Evolutionary conservation across 2,797 vertebrate species (phyloP).

Genomic region (Chrysocyon brachyurus): DNA sequence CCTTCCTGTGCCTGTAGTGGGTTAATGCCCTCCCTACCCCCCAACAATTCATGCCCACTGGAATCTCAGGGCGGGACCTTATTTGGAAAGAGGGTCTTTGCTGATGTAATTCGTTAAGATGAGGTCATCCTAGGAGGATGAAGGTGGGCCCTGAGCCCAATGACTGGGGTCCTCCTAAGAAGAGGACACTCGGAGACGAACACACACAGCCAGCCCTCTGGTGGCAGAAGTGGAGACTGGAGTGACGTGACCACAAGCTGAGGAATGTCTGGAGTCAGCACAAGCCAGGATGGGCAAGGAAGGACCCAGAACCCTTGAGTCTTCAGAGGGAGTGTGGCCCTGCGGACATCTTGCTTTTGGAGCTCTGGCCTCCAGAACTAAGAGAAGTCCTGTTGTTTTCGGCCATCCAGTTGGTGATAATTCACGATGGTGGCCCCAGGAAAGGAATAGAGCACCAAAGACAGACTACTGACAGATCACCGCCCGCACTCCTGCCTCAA

Average conservation of each 20-base stretch:
- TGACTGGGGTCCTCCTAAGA: not conserved
- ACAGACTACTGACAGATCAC: not conserved
- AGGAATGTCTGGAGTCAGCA: not conserved
- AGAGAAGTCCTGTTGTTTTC: not conserved
- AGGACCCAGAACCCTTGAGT: not conserved
- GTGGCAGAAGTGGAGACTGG: not conserved
- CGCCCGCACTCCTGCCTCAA: not conserved
- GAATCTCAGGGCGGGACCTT: not conserved
- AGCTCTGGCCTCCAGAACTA: not conserved
- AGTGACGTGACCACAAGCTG: not conserved
- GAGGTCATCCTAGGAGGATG: not conserved
- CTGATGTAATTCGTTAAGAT: not conserved
- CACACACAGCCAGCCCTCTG: not conserved
- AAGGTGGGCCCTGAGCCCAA: not conserved
- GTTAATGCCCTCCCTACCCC: no score
- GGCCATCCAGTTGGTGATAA: not conserved
- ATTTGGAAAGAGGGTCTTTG: not conserved
- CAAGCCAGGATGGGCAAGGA: not conserved
- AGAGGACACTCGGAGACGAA: not conserved
- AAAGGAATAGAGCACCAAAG: not conserved
- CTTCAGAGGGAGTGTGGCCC: rapidly evolving
- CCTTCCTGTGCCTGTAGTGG: not conserved
- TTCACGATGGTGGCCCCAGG: not conserved
- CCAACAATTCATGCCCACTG: not conserved
- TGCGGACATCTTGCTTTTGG: not conserved